Conservation (phyloP, 2,797 vertebrate species). For the Erethizon dorsatum region DNA sequence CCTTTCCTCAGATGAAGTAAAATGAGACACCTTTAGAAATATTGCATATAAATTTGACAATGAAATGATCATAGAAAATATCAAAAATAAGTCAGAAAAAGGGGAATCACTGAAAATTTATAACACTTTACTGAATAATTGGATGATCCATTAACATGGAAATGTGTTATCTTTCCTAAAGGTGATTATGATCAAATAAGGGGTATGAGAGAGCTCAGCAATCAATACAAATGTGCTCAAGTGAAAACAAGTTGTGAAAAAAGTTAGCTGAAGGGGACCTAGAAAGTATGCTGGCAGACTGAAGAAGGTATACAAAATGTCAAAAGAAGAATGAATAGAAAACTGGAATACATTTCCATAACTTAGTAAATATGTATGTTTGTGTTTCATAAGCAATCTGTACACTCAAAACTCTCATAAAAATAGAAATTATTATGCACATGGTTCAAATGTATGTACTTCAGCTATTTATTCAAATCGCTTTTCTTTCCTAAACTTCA, state of each 20-base stretch:
- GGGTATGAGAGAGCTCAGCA: background rate
- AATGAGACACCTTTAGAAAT: background rate
- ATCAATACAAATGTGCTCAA: constrained; percentile 40
- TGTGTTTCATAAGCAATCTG: background rate
- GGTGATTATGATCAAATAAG: constrained; percentile 7
- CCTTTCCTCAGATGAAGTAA: background rate
- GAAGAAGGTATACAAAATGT: background rate
- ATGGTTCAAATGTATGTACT: background rate
- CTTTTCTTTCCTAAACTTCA: background rate
- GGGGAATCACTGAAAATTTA: background rate
- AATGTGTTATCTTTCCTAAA: background rate
- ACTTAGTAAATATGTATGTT: background rate
- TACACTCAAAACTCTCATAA: background rate
- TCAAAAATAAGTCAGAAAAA: background rate
- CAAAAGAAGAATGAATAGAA: constrained; percentile 17
- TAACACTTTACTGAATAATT: background rate
- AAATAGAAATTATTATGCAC: background rate
- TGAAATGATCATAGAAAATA: background rate
- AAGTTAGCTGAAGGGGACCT: background rate
- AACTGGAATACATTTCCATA: background rate
- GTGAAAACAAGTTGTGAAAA: constrained; percentile 55
- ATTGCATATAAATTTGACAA: background rate
- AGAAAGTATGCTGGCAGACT: background rate
- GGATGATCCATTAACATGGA: background rate
- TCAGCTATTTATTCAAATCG: background rate